Percentiles rank a stretch among this genome's conserved stretches.
Evolutionary conservation across 2,113 vertebrate genomes (phyloP).

Genomic region (Coryphaenoides rupestris): DNA sequence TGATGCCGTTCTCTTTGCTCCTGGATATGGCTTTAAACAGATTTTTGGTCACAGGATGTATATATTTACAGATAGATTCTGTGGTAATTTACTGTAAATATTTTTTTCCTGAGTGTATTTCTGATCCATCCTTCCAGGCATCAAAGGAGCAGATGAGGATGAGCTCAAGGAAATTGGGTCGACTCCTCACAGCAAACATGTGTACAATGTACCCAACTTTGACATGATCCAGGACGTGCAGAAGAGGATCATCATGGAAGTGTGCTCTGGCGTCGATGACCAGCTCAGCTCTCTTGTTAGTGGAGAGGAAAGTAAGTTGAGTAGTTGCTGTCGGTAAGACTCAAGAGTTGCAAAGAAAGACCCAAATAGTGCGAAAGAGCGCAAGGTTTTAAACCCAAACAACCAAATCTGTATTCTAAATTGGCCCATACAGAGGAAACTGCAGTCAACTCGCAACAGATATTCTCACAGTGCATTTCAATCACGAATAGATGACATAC

Average conservation of each 20-base stretch:
- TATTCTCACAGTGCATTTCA: too few species aligned
- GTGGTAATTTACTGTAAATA: too few species aligned
- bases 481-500: too few species aligned
- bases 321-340: too few species aligned
- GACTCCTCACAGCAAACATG: slow-evolving; percentile 83
- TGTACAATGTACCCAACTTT: slow-evolving; percentile 95
- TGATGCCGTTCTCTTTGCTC: slow-evolving; percentile 39
- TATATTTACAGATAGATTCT: slow-evolving; percentile 27
- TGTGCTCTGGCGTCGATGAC: slow-evolving; percentile 92
- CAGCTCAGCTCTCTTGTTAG: slow-evolving; percentile 85
- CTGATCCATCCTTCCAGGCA: slow-evolving; percentile 74
- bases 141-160: slow-evolving; percentile 97
- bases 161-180: slow-evolving; percentile 93
- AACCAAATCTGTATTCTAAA: too few species aligned
- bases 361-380: too few species aligned
- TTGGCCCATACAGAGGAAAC: too few species aligned
- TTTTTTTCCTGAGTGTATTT: neutral
- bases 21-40: slow-evolving; percentile 39
- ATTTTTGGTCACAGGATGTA: neutral
- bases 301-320: slow-evolving; percentile 88
- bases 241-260: slow-evolving; percentile 87
- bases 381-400: too few species aligned
- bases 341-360: too few species aligned
- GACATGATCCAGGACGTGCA: slow-evolving; percentile 90
- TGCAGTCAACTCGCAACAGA: too few species aligned